A percentile compares a stretch with the other conserved stretches of the same genome.
Conservation (phyloP, 2,113 vertebrate genomes). For the Isichthys henryi region DNA sequence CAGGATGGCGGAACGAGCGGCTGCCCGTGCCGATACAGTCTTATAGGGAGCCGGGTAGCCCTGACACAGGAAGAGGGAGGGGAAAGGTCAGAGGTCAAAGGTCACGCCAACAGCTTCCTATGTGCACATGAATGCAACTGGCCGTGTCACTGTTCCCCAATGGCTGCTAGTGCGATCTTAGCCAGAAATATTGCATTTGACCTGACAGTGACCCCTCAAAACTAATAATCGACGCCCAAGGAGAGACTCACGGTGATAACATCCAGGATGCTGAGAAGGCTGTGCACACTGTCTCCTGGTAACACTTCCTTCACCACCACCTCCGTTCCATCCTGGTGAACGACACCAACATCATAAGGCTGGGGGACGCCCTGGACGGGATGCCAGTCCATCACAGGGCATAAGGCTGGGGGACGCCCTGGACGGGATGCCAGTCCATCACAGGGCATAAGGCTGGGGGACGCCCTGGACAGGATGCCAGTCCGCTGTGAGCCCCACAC, state of each 20-base stretch:
- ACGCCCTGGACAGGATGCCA: not conserved
- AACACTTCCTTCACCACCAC: constrained; percentile 85
- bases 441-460: not conserved
- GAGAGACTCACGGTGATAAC: constrained; percentile 78
- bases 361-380: not conserved
- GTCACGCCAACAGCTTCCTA: not conserved
- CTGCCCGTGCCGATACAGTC: constrained; percentile 80
- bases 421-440: not conserved
- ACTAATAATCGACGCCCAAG: not conserved
- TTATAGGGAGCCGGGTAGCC: constrained; percentile 85
- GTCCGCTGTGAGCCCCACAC: not conserved
- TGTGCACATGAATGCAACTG: not conserved
- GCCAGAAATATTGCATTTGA: not conserved
- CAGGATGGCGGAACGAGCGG: constrained; percentile 69
- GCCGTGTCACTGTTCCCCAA: not conserved
- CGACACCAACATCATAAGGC: not conserved
- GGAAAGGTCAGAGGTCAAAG: not conserved
- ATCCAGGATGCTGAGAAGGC: constrained; percentile 91
- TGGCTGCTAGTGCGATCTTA: not conserved
- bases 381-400: not conserved
- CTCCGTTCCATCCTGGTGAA: constrained; percentile 76
- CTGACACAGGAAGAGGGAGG: constrained; percentile 42
- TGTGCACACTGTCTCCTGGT: constrained; percentile 89
- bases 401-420: not conserved
- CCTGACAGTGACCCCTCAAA: not conserved